Evolutionary conservation across 2,797 vertebrate species (phyloP).

Genomic region (Mormyrus hasselquistii): DNA sequence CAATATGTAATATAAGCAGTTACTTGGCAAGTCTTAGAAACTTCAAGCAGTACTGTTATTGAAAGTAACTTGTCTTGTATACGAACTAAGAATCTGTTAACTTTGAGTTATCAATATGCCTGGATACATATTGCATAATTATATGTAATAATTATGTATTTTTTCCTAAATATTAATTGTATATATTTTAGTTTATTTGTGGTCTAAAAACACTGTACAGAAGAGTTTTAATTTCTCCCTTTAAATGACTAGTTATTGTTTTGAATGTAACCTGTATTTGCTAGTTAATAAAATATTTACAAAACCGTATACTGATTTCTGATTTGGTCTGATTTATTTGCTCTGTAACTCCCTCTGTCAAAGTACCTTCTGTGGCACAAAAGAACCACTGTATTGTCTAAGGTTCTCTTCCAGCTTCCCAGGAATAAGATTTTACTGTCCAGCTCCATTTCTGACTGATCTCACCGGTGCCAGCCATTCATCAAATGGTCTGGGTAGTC

Average conservation of each 20-base stretch:
- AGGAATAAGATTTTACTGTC: neutral
- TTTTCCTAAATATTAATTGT: constrained; percentile 60
- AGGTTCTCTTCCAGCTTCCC: neutral
- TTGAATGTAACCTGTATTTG: constrained; percentile 63
- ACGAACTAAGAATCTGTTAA: constrained; percentile 4
- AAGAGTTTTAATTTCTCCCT: constrained; percentile 50
- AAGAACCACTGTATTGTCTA: neutral
- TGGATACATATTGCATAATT: neutral
- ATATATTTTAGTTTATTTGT: constrained; percentile 56
- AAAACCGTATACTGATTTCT: constrained; percentile 21
- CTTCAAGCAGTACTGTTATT: constrained; percentile 15
- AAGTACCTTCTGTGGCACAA: neutral
- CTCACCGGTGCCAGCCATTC: neutral
- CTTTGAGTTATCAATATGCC: neutral
- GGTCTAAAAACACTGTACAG: constrained; percentile 67
- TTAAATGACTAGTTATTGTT: constrained; percentile 48
- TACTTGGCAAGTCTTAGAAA: neutral
- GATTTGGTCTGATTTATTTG: neutral
- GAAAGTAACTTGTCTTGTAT: neutral
- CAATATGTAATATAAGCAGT: neutral
- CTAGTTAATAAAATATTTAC: constrained; percentile 67
- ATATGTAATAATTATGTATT: neutral
- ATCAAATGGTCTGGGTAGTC: neutral
- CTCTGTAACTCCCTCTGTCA: neutral
- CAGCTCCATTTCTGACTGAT: neutral